A percentile compares a stretch with the other conserved stretches of the same genome.
These are phyloP conservation scores for Buceros bicornis DNA, from an alignment of 2,797 vertebrate genomes.

Conservation along the genomic window DNA sequence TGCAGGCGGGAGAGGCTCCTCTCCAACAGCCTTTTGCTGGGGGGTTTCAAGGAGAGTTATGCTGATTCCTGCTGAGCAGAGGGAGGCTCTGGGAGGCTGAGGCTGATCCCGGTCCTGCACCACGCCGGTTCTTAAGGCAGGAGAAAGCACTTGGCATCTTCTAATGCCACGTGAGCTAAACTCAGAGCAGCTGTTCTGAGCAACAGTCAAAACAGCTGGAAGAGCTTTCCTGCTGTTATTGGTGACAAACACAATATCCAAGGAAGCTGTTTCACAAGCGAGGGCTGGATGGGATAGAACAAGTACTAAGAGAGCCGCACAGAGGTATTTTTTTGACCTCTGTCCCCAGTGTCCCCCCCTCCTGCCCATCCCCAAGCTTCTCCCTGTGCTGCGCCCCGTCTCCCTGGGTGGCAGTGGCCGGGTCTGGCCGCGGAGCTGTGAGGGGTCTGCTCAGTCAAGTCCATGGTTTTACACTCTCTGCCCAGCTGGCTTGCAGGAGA, in stretches of 20 bases:
- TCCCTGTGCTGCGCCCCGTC: background rate
- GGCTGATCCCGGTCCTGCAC: background rate
- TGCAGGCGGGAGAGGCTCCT: background rate
- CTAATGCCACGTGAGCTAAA: background rate
- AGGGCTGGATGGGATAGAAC: background rate
- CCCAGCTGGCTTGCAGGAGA: background rate
- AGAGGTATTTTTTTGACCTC: background rate
- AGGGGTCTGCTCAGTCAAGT: background rate
- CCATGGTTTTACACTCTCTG: too few species aligned
- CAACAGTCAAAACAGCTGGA: conserved; percentile 8
- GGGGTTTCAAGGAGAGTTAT: background rate
- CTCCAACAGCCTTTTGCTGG: background rate
- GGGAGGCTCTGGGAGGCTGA: background rate
- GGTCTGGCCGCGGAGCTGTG: background rate
- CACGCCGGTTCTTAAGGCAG: background rate
- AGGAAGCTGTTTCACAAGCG: background rate
- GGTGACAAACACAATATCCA: background rate
- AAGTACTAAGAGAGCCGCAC: background rate
- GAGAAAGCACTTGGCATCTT: background rate
- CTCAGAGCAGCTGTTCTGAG: background rate
- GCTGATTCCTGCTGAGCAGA: background rate
- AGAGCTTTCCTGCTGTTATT: background rate
- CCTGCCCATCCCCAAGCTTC: background rate
- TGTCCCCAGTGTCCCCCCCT: background rate
- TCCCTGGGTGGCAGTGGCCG: background rate